Evolutionary conservation across 2,797 vertebrate genomes (phyloP), one percentile per base, ranked within the genome.

Genomic region (Phylloscopus collybita): DNA sequence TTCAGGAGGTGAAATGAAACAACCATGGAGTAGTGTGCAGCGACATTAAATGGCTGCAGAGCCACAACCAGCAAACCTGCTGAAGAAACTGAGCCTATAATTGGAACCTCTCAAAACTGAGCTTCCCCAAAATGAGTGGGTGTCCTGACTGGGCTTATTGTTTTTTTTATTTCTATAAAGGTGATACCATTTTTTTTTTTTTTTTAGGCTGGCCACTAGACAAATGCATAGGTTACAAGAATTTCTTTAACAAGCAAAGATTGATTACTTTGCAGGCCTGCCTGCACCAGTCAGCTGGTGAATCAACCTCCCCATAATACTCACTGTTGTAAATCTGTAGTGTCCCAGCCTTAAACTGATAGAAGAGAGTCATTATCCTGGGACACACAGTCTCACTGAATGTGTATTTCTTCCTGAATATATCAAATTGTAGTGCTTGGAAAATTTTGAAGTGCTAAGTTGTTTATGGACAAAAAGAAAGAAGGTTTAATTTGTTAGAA

Each of bases 371-470:
- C 17, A 26, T 84, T 95, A n/a, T 27, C 29, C 44, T 87, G 80
- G n/a, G 49, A 23, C 6, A 64, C 64, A 42, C 26, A 22, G 59
- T 76, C 56, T 57, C 72, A 34, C 40, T 72, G 51, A 79, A 72
- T 47, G 19, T 23, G 8, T 57, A 56, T 89, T 85, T 50, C 51
- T 44, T 53, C 74, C 64, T 49, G 34, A 79, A 80, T 49, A 36
- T 21, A 75, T 89, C 10, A 56, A 57, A 80, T 88, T 86, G 42
- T 40, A 84, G 32, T 34, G 32, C 80, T 86, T 45, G 70, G 42
- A 91, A 93, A 78, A 88, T 89, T 54, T 79, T 54, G 61, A 79
- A 81, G 45, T 80, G 49, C n/a, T 92, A 80, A 89, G 72, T 38
- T 49, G 18, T 91, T 95, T 80, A 59, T 66, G 42, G 64, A 75